Percentiles rank a stretch among this genome's conserved stretches.
Evolutionary conservation across 2,113 vertebrate species (phyloP).

Genomic region (Tetrax tetrax): DNA sequence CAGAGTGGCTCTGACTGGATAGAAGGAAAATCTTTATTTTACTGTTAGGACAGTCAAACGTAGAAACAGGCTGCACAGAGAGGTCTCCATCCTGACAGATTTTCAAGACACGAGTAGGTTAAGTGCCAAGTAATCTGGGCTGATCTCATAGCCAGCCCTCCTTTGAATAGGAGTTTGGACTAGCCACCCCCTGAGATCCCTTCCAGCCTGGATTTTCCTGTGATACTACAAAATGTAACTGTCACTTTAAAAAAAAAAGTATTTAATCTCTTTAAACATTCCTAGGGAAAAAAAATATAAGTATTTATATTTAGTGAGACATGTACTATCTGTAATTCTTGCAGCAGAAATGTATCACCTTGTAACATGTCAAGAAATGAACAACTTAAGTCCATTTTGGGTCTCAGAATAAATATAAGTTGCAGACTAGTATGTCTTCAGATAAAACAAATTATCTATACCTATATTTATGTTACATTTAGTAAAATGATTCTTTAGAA

Average conservation of each 20-base stretch:
- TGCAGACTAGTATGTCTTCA: neutral
- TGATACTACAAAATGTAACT: neutral
- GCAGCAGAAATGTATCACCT: neutral
- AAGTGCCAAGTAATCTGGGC: neutral
- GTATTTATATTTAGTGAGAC: neutral
- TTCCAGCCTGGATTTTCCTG: neutral
- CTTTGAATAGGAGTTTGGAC: neutral
- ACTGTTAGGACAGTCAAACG: neutral
- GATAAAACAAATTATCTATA: neutral
- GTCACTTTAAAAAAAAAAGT: neutral
- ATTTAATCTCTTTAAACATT: neutral
- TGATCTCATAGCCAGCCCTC: neutral
- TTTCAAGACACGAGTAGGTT: neutral
- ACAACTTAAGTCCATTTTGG: neutral
- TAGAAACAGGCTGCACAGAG: neutral
- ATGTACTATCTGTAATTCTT: neutral
- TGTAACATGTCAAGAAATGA: neutral
- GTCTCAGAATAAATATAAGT: neutral
- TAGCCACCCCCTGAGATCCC: neutral
- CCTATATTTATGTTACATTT: neutral
- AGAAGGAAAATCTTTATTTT: neutral
- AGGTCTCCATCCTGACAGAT: neutral
- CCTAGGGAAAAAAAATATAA: neutral
- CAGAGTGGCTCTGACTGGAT: neutral
- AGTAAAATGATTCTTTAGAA: neutral